A percentile compares a stretch with the other conserved stretches of the same genome.
Evolutionary conservation across 2,113 vertebrate genomes (phyloP).

Genomic region (Gorsachius goisagi): DNA sequence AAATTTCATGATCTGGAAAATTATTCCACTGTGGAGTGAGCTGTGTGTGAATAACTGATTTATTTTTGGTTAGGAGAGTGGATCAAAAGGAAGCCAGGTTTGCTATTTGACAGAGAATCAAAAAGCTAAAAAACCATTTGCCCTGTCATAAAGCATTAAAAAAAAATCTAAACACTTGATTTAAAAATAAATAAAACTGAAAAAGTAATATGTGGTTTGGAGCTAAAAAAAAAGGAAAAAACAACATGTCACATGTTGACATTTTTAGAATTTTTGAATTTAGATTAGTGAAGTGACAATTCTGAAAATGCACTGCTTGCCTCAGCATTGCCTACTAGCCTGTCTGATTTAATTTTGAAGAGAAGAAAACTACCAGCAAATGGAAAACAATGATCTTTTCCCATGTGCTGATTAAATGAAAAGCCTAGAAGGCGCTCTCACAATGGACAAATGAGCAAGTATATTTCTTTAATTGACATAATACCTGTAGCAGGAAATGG

Average conservation of each 20-base stretch:
- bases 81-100: constrained; percentile 21
- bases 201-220: not conserved
- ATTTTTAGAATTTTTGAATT: not conserved
- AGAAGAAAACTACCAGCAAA: not conserved
- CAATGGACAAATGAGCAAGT: not conserved
- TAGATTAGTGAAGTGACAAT: not conserved
- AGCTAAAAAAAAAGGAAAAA: not conserved
- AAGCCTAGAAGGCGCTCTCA: not conserved
- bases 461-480: constrained; percentile 1
- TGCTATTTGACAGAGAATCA: not conserved
- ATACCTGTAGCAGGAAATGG: not conserved
- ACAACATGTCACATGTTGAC: not conserved
- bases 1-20: constrained; percentile 48
- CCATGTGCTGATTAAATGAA: not conserved
- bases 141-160: not conserved
- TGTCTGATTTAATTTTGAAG: not conserved
- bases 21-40: not conserved
- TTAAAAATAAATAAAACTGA: not conserved
- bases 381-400: not conserved
- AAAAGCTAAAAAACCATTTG: not conserved
- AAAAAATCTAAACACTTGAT: not conserved
- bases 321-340: not conserved
- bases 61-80: not conserved
- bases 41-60: constrained; percentile 11
- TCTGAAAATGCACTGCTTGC: not conserved